A percentile compares a stretch with the other conserved stretches of the same genome.
These are phyloP conservation scores for Dicerorhinus sumatrensis DNA, from an alignment of 2,113 vertebrate species.

Conservation along the genomic window DNA sequence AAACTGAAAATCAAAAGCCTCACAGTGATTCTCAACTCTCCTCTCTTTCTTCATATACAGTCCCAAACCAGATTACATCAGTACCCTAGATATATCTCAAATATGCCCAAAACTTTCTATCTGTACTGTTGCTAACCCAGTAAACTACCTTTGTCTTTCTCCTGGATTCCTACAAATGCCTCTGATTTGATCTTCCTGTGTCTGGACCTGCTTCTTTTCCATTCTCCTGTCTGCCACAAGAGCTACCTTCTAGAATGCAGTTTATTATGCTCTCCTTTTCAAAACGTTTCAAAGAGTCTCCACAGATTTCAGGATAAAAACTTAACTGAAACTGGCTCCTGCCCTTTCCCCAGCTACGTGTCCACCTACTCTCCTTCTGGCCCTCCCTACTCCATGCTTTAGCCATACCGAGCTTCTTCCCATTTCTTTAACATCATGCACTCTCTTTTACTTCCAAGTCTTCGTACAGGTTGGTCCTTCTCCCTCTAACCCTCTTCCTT, in stretches of 20 bases:
- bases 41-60: background rate
- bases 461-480: background rate
- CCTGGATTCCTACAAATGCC: background rate
- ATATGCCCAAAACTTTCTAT: background rate
- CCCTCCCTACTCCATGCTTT: background rate
- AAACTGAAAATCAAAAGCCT: background rate
- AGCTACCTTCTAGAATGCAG: background rate
- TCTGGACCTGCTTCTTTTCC: background rate
- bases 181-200: background rate
- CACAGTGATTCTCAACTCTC: background rate
- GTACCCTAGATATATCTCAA: background rate
- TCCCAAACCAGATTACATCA: background rate
- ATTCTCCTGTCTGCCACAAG: background rate
- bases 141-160: background rate
- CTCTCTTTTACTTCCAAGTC: background rate
- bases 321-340: background rate
- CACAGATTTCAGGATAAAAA: background rate
- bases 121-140: background rate
- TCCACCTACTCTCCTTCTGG: too few species aligned
- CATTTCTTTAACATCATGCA: background rate
- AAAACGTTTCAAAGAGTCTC: background rate
- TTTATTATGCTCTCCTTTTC: background rate
- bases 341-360: background rate
- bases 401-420: background rate
- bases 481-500: background rate